These are phyloP conservation scores for Stegophylla sp. DNA, from an alignment of 2,888 invertebrate species.

Conservation along the genomic window DNA sequence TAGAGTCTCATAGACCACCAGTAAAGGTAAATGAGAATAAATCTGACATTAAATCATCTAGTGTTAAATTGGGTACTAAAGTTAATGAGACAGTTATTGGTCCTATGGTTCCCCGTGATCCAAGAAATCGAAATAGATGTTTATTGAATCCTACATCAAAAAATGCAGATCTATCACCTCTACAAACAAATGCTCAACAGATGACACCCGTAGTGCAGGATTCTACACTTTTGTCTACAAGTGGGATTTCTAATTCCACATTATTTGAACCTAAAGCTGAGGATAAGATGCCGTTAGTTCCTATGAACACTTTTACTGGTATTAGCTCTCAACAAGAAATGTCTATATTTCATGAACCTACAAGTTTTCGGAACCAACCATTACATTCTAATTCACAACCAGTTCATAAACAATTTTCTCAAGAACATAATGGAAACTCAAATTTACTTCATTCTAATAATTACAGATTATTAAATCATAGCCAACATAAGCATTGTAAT, in stretches of 20 bases:
- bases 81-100: neutral
- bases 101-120: conserved; percentile 25
- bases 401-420: neutral
- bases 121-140: conserved; percentile 26
- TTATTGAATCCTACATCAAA: neutral
- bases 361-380: neutral
- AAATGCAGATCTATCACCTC: neutral
- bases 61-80: no score
- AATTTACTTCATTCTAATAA: neutral
- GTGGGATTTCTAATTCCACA: neutral
- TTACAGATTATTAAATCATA: neutral
- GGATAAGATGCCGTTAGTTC: neutral
- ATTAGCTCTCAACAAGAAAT: neutral
- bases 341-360: neutral
- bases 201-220: neutral
- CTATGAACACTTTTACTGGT: neutral
- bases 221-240: neutral
- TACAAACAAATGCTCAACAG: neutral
- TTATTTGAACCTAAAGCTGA: neutral
- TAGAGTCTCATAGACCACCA: conserved; percentile 35
- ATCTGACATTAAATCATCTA: neutral
- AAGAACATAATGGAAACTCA: neutral
- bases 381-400: neutral
- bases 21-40: conserved; percentile 11
- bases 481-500: neutral